Evolutionary conservation across 2,113 vertebrate genomes (phyloP).

Genomic region (Nycticryphes semicollaris): DNA sequence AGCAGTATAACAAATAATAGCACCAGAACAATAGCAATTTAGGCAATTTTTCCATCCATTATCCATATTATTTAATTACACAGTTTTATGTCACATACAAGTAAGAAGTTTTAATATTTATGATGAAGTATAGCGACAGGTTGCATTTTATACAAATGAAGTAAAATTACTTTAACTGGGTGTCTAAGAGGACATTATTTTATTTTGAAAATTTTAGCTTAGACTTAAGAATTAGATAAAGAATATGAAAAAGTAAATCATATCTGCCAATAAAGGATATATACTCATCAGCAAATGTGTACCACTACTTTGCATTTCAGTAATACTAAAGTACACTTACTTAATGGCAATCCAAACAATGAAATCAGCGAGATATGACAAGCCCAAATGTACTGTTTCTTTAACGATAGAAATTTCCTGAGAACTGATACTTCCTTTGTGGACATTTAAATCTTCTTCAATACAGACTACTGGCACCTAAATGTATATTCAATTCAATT

Average conservation of each 20-base stretch:
- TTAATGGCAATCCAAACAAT: not conserved
- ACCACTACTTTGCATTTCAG: not conserved
- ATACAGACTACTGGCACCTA: not conserved
- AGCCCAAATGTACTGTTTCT: not conserved
- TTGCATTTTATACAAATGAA: not conserved
- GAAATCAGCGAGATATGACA: not conserved
- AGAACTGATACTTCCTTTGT: not conserved
- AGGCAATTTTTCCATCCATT: not conserved
- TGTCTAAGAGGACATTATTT: not conserved
- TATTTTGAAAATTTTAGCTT: not conserved
- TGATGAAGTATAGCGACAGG: not conserved
- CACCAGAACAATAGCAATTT: slow-evolving; percentile 10
- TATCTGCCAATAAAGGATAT: not conserved
- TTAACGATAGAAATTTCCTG: not conserved
- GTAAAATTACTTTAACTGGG: not conserved
- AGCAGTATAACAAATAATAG: not conserved
- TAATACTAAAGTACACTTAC: not conserved
- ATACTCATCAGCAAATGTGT: not conserved
- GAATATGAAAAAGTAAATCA: not conserved
- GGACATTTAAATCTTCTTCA: not conserved
- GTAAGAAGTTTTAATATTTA: not conserved
- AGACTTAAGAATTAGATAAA: not conserved
- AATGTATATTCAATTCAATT: not conserved
- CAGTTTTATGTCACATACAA: not conserved
- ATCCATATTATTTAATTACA: not conserved